Base-by-base conservation (phyloP, 2,888 invertebrate species). In the Molanna angustata region DNA sequence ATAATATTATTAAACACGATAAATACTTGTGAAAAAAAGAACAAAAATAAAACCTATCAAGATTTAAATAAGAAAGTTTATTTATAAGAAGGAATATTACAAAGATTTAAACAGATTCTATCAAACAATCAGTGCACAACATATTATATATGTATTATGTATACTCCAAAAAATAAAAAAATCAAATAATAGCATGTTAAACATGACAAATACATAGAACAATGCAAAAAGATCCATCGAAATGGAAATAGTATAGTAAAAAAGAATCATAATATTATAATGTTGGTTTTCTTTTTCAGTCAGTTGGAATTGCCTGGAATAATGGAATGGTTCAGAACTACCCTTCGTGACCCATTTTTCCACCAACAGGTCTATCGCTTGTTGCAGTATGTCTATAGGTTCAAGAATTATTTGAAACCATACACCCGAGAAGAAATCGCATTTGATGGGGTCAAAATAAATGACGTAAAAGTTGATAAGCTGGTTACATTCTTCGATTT, bases 271-370 rank as follows among this genome's bases (percentile, higher is more conserved):
- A 27, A 7, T n/a, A n/a, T n/a, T n/a, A 7, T 27, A 27, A 7
- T 27, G 4, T 27, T 27, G 4, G 27, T 27, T 27, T 7, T 27
- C 11, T 27, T 32, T 63, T 67, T 59, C 62, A 72, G 76, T 14
- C 74, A 78, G 64, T 78, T 79, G 58, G 70, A 78, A 2, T 66
- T 73, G 4, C 82, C 86, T 11, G 74, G 81, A 6, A 73, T 81
- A 1, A 69, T 86, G 58, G 81, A 85, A 62, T 73, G 76, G 58
- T 82, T 79, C 64, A 79, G 80, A 63, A 85, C 86, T 3, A 79
- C 83, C 61, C 69, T 85, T 59, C 83, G 87, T 58, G 88, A 89
- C 65, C 88, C 88, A 17, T 76, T 84, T 40, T 87, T 86, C 78
- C 89, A 84, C 67, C 79, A 80, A 60, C 70, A 87, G 53, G 83